A percentile compares a stretch with the other conserved stretches of the same genome.
Evolutionary conservation across 2,113 vertebrate genomes (phyloP).

Genomic region (Cacatua alba): DNA sequence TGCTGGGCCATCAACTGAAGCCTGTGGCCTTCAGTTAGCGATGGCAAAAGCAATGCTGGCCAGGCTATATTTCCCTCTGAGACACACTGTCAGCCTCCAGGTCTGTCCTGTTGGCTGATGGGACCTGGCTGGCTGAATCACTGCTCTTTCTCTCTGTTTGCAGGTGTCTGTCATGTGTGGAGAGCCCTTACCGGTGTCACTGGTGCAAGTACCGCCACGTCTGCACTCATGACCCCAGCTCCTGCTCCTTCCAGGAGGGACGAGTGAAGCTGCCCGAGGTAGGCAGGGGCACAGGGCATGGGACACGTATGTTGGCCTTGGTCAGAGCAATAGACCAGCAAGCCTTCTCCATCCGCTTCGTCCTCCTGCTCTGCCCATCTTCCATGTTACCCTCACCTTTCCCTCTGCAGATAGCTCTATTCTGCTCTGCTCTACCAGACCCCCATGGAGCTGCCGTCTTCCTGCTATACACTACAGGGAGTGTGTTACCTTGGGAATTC

Average conservation of each 20-base stretch:
- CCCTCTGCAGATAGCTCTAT: neutral
- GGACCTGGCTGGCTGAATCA: neutral
- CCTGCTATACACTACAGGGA: neutral
- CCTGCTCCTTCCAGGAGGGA: constrained; percentile 97
- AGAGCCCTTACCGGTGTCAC: constrained; percentile 94
- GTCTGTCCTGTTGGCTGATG: neutral
- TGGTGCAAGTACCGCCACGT: constrained; percentile 98
- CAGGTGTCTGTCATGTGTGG: constrained; percentile 95
- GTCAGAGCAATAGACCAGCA: neutral
- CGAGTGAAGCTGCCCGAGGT: constrained; percentile 93
- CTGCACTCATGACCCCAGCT: constrained; percentile 94
- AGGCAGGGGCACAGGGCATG: neutral
- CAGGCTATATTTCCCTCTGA: neutral
- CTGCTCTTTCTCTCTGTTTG: neutral
- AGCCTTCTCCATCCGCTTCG: neutral
- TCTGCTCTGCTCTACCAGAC: neutral
- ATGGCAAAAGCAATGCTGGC: neutral
- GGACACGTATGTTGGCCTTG: accelerated
- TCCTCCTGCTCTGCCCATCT: neutral
- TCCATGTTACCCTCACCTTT: neutral
- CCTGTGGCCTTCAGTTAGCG: neutral
- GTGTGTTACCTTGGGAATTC: accelerated
- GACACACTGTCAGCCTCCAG: neutral
- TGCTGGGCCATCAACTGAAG: neutral
- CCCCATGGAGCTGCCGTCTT: neutral